Evolutionary conservation across 2,113 vertebrate genomes (phyloP).

Genomic region (Phoenicopterus ruber): DNA sequence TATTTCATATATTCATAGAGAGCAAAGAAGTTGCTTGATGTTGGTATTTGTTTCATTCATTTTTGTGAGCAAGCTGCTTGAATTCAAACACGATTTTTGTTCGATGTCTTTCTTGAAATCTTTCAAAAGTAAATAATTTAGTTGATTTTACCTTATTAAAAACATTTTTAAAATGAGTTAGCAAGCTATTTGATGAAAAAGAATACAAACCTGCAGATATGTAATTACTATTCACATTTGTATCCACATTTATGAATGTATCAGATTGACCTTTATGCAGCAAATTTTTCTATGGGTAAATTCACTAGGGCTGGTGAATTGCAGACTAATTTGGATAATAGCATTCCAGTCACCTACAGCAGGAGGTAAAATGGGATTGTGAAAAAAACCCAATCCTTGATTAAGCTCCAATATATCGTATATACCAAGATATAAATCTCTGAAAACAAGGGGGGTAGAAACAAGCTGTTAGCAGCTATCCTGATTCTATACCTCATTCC

Average conservation of each 20-base stretch:
- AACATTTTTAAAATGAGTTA: background rate
- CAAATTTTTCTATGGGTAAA: background rate
- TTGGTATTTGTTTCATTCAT: background rate
- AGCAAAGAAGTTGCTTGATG: background rate
- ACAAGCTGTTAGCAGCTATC: background rate
- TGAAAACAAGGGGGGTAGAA: background rate
- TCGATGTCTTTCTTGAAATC: background rate
- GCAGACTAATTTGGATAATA: background rate
- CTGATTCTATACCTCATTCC: background rate
- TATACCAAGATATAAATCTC: background rate
- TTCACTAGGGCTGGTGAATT: background rate
- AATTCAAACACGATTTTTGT: background rate
- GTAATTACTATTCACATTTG: background rate
- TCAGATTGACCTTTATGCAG: background rate
- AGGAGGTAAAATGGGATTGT: background rate
- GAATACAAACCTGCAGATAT: background rate
- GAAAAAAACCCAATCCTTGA: background rate
- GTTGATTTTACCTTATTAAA: background rate
- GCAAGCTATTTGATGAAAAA: background rate
- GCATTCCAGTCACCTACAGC: background rate
- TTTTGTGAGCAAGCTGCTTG: background rate
- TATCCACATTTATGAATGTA: background rate
- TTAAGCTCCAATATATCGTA: background rate
- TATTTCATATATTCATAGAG: background rate
- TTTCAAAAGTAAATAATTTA: background rate